phyloP scores from a whole-genome alignment of 2,888 invertebrate genomes.

The Diarsia dahlii region DNA sequence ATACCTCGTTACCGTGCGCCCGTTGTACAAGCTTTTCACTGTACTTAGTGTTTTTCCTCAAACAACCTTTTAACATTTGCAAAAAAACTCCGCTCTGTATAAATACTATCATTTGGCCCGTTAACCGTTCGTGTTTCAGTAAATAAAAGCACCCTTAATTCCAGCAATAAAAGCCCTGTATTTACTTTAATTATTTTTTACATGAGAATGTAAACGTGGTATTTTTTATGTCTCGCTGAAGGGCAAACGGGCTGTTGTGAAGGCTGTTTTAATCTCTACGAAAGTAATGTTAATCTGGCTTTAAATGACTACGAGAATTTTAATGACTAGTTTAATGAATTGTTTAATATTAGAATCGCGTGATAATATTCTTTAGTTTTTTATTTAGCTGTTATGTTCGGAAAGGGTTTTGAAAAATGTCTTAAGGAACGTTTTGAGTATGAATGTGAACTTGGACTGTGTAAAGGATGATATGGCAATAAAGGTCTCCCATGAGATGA shows the following conservation, averaged over 20 bases:
- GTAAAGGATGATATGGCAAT: no score
- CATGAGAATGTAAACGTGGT: constrained; percentile 57
- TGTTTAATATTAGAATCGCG: constrained; percentile 1
- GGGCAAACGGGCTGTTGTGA: constrained; percentile 32
- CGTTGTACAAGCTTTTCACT: constrained; percentile 45
- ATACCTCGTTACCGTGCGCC: constrained; percentile 58
- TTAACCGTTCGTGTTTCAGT: constrained; percentile 61
- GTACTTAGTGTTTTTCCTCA: constrained; percentile 48
- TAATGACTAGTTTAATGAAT: constrained; percentile 31
- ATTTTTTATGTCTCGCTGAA: constrained; percentile 56
- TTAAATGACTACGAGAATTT: constrained; percentile 27
- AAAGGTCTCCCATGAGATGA: no score
- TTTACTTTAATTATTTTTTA: constrained; percentile 70
- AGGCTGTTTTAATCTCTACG: constrained; percentile 50
- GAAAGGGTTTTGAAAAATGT: neutral
- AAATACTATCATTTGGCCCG: constrained; percentile 65
- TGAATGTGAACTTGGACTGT: no score
- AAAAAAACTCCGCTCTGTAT: constrained; percentile 44
- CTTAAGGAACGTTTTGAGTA: no score
- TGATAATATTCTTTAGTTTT: neutral
- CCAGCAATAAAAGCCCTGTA: constrained; percentile 59
- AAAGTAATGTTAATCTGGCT: constrained; percentile 33
- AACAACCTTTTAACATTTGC: constrained; percentile 62
- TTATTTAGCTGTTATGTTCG: neutral
- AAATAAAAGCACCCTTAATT: constrained; percentile 64